Base-by-base conservation (phyloP, 1,140 invertebrate species). In the Arctopsyche grandis region DNA sequence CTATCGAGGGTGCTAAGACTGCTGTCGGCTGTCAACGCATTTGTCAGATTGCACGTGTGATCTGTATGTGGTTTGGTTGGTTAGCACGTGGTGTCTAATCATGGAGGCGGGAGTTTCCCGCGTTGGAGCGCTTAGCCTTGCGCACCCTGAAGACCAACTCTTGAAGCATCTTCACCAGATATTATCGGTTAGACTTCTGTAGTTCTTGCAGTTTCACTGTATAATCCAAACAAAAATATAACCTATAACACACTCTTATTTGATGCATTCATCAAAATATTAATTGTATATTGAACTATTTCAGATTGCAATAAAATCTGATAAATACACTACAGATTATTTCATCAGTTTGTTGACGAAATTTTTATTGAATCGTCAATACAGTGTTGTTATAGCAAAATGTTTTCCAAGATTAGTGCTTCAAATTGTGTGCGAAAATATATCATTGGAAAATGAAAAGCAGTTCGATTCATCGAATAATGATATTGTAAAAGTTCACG, bases 331-430 rank as follows among this genome's bases (percentile, higher is more conserved):
- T 56, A 1, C 44, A 1, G 21, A 81, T 38, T 24, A 43, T 38
- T 69, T 87, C 75, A 60, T 87, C 22, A 77, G 85, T 66, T 63
- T 75, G 70, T 75, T 89, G 16, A 82, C 83, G 9, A 80, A 86
- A 48, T 83, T 85, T 69, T 83, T 89, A 14, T 84, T 86, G 82
- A 77, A 85, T 79, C 82, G 84, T 29, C 63, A 83, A n/a, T 84
- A 69, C 43, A 83, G 84, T n/a, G 69, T 79, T 56, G 84, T 85
- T 80, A 83, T 89, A 56, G 84, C 85, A 16, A 85, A 86, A 78
- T 88, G 83, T 84, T 88, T 89, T 83, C 85, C 86, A 19, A 84
- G 86, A 73, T 84, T 87, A 46, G 69, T 89, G n/a, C 79, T 85
- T 14, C 79, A 85, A 52, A 80, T 89, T 24, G 63, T 89, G 26